phyloP scores from a whole-genome alignment of 2,113 vertebrate genomes.

The Psilopsiagon aurifrons region DNA sequence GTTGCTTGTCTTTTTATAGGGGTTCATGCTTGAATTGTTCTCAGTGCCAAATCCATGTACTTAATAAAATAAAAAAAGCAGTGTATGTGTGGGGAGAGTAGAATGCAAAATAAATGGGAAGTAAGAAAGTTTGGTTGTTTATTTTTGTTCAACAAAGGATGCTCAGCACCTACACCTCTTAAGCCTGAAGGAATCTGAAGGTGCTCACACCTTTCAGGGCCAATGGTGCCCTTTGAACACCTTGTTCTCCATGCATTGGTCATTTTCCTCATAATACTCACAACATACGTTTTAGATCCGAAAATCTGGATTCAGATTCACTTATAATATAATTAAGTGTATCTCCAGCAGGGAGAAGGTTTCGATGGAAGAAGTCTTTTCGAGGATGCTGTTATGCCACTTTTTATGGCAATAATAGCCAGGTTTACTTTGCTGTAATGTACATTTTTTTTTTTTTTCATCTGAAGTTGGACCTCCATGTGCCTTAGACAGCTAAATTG shows the following conservation, averaged over 20 bases:
- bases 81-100: too few species aligned
- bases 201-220: background rate
- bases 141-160: background rate
- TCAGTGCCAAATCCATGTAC: background rate
- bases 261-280: fast-evolving
- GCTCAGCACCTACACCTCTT: background rate
- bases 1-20: background rate
- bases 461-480: background rate
- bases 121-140: background rate
- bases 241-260: background rate
- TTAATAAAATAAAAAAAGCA: background rate
- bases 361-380: conserved; percentile 10
- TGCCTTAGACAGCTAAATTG: background rate
- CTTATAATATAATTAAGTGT: background rate
- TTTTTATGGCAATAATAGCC: background rate
- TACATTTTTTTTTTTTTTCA: conserved; percentile 39
- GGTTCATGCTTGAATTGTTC: background rate
- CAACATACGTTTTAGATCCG: background rate
- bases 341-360: background rate
- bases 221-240: background rate
- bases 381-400: background rate
- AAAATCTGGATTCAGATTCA: conserved; percentile 36
- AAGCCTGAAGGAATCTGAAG: background rate
- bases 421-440: conserved; percentile 10
- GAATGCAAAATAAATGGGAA: background rate